Conservation (phyloP, 30 jellyfish, hydroid and myxozoan genomes). For the Hydra vulgaris region DNA sequence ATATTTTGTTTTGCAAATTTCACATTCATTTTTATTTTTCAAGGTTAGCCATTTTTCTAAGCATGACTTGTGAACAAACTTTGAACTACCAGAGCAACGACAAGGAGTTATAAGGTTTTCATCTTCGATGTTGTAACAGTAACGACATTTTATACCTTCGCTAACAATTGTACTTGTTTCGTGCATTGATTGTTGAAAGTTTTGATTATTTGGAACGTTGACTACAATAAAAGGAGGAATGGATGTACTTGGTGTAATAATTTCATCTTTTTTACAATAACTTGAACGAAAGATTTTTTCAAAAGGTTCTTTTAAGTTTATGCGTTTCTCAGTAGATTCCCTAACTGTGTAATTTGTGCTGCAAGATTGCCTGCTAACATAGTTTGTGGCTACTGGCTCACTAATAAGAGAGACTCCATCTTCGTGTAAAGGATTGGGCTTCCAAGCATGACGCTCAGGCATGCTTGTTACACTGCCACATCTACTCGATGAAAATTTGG, state of each 20-base stretch:
- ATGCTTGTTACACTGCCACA: neutral
- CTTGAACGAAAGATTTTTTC: neutral
- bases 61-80: slow-evolving; percentile 62
- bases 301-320: neutral
- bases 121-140: slow-evolving; percentile 54
- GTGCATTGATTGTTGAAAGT: neutral
- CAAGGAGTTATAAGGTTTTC: slow-evolving; percentile 64
- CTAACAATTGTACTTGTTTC: slow-evolving; percentile 47
- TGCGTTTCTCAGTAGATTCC: neutral
- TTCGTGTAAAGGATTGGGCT: neutral
- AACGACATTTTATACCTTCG: slow-evolving; percentile 40
- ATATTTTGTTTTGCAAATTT: slow-evolving; percentile 54
- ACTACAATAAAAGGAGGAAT: neutral
- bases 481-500: neutral
- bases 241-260: neutral
- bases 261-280: neutral
- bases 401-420: neutral
- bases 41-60: slow-evolving; percentile 72
- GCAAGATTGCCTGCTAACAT: no score
- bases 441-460: neutral
- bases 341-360: no score
- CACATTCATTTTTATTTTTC: slow-evolving; percentile 48
- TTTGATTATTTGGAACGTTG: neutral
- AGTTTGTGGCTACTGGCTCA: neutral
- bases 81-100: slow-evolving; percentile 64